Conservation (phyloP, 1,140 invertebrate species). For the Atta texana region DNA sequence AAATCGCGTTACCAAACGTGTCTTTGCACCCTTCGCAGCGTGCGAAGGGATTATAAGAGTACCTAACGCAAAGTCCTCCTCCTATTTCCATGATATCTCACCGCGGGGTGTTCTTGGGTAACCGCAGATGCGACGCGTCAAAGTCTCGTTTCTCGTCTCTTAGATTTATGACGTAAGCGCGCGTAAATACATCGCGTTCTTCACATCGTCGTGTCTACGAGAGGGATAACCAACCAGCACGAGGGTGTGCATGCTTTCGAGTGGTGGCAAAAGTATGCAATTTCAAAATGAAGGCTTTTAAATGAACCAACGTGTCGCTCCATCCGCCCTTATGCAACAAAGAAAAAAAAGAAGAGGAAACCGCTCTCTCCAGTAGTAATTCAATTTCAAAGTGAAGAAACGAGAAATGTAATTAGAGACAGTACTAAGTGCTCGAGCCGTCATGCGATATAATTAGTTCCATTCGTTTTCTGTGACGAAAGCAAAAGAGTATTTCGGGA, state of each 20-base stretch:
- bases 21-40: slow-evolving; percentile 56
- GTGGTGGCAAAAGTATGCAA: slow-evolving; percentile 42
- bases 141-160: slow-evolving; percentile 62
- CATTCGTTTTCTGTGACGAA: slow-evolving; percentile 15
- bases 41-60: slow-evolving; percentile 74
- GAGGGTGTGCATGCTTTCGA: neutral
- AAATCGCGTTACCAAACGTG: slow-evolving; percentile 73
- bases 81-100: slow-evolving; percentile 71
- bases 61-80: slow-evolving; percentile 63
- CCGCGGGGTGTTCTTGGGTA: slow-evolving; percentile 74
- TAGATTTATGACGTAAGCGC: slow-evolving; percentile 60
- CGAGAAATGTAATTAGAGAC: slow-evolving; percentile 63
- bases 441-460: slow-evolving; percentile 56
- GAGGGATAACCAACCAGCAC: slow-evolving; percentile 59
- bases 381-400: slow-evolving; percentile 58
- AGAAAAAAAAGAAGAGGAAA: slow-evolving; percentile 30
- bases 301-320: slow-evolving; percentile 39
- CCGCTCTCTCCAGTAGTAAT: slow-evolving; percentile 27
- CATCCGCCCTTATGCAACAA: slow-evolving; percentile 2
- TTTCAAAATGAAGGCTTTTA: slow-evolving; percentile 51
- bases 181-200: slow-evolving; percentile 59
- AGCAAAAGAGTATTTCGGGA: slow-evolving; percentile 30
- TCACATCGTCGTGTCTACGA: neutral
- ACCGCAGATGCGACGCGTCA: slow-evolving; percentile 75
- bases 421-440: slow-evolving; percentile 43